phyloP scores from a whole-genome alignment of 2,888 invertebrate species.

The Chymomyza procnemis region DNA sequence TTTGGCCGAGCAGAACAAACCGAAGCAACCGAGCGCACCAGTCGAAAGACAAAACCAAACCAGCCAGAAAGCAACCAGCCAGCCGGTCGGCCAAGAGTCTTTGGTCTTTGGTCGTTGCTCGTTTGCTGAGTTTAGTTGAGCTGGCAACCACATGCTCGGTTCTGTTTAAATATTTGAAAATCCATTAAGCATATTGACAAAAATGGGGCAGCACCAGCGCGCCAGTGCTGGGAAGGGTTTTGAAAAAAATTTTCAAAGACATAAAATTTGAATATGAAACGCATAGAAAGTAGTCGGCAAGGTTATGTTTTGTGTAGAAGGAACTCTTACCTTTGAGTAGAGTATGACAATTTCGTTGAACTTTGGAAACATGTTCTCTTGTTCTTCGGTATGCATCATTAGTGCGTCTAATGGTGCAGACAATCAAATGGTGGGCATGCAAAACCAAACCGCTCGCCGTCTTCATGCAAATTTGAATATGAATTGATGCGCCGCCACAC shows the following conservation, averaged over 20 bases:
- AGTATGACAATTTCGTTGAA: background rate
- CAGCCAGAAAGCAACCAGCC: background rate
- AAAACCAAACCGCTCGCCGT: constrained; percentile 28
- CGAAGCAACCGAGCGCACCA: background rate
- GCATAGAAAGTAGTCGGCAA: constrained; percentile 11
- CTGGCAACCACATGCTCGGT: constrained; percentile 30
- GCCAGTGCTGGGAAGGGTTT: constrained; percentile 12
- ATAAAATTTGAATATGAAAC: constrained; percentile 43
- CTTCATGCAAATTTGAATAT: constrained; percentile 61
- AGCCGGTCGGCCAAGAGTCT: background rate
- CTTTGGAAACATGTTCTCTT: background rate
- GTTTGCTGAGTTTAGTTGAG: constrained; percentile 2
- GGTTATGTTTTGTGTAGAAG: too few relatives aligned
- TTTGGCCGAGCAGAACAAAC: constrained; percentile 21
- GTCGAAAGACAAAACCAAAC: constrained; percentile 21
- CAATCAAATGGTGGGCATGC: constrained; percentile 65
- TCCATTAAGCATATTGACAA: constrained; percentile 73
- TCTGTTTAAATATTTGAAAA: constrained; percentile 72
- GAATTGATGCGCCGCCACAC: constrained; percentile 33
- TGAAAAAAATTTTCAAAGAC: constrained; percentile 12
- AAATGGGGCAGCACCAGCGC: constrained; percentile 22
- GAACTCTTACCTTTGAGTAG: background rate
- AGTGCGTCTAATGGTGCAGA: constrained; percentile 71
- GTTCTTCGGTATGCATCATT: constrained; percentile 64
- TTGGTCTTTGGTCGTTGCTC: too few relatives aligned